Base-by-base conservation (phyloP, 2,888 invertebrate genomes). In the Agrochola circellaris region DNA sequence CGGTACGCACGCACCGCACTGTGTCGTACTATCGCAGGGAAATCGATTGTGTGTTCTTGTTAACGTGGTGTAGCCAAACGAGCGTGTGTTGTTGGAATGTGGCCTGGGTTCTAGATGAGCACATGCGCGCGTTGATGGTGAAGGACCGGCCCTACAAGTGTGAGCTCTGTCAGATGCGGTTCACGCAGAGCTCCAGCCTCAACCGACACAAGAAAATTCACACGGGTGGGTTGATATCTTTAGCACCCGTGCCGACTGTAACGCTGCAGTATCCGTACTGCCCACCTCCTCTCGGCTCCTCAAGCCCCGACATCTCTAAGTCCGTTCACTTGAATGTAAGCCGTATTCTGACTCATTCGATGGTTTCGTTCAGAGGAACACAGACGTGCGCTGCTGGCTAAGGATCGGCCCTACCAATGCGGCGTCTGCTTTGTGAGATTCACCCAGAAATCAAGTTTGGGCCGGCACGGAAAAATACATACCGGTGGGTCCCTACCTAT, bases 171-270 rank as follows among this genome's bases (percentile, higher is more conserved):
- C 97, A 97, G 94, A 98, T 98, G 95, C 97, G 97, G 94, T 98
- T 98, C 95, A 97, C 97, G 91, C 98, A 98, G 95, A 97, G 97
- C 94, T 97, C 97, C 95, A 97, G 97, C 93, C 97, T 98, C 92
- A 98, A 98, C 95, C 97, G 97, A 90, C 98, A 98, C 96, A 97
- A 97, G 95, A 97, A 97, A 93, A 97, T 97, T 89, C 98, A 98
- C 92, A 97, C 97, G 92, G 97, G 97, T 97, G 96, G 95, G 97
- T 96, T 93, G 85, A 90, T 89, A 88, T 91, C 89, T 91, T 90
- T 88, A 89, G 90, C 92, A 89, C 91, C 92, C 90, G 91, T 90
- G 92, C 90, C 92, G 90, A 88, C 89, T 89, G 88, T 87, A 84
- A 87, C 84, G 86, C 85, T 88, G 84, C 89, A 89, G 87, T 83